Conservation (phyloP, 2,888 invertebrate genomes). For the Acleris cristana region DNA sequence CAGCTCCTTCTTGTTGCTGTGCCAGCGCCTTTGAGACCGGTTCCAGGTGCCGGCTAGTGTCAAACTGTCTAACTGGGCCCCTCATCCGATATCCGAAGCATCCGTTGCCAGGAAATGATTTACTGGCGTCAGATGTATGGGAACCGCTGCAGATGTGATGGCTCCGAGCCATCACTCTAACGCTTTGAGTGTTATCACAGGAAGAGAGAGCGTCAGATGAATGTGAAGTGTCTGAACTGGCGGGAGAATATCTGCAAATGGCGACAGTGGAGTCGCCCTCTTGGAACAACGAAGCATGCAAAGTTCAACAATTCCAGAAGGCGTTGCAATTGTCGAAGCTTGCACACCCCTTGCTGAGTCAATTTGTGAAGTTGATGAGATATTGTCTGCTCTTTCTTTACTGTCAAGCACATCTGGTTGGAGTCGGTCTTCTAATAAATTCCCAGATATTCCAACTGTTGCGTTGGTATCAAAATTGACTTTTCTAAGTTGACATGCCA, state of each 20-base stretch:
- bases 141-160: background rate
- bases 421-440: background rate
- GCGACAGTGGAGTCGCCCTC: constrained; percentile 14
- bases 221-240: background rate
- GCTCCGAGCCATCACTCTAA: constrained; percentile 33
- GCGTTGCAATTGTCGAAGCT: constrained; percentile 7
- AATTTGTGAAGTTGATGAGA: background rate
- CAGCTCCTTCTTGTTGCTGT: constrained; percentile 20
- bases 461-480: too few relatives aligned
- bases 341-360: too few relatives aligned
- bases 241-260: constrained; percentile 10
- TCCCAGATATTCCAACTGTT: background rate
- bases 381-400: background rate
- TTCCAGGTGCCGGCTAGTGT: constrained; percentile 30
- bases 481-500: background rate
- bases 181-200: too few relatives aligned
- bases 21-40: constrained; percentile 37
- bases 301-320: constrained; percentile 12
- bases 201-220: background rate
- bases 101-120: constrained; percentile 34
- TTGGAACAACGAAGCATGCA: constrained; percentile 13
- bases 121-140: background rate
- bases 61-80: constrained; percentile 30
- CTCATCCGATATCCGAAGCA: constrained; percentile 40
- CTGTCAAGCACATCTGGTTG: background rate